Percentiles rank a stretch among this genome's conserved stretches.
Evolutionary conservation across 2,113 vertebrate species (phyloP).

Genomic region (Oxyruncus cristatus): DNA sequence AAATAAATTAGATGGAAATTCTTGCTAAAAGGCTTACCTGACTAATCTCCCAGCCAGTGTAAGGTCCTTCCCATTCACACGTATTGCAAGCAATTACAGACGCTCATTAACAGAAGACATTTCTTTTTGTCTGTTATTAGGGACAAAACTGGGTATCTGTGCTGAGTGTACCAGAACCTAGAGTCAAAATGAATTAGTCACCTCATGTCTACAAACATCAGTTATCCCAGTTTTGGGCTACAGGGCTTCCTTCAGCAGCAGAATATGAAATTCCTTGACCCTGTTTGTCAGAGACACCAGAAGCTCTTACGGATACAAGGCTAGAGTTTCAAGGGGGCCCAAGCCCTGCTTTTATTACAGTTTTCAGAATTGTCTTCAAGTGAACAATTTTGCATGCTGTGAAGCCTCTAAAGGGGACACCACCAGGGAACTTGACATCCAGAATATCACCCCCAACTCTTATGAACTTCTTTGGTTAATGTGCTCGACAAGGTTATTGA

Average conservation of each 20-base stretch:
- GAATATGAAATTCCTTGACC: neutral
- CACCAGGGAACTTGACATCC: neutral
- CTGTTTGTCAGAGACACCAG: neutral
- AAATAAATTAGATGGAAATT: conserved; percentile 16
- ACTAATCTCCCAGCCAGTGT: neutral
- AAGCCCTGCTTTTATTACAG: neutral
- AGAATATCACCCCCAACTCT: neutral
- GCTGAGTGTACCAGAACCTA: neutral
- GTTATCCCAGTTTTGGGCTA: neutral
- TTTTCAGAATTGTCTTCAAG: neutral
- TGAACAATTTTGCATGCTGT: neutral
- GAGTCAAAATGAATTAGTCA: neutral
- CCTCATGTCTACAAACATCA: neutral
- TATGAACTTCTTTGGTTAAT: neutral
- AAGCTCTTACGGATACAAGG: neutral
- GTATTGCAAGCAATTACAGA: neutral
- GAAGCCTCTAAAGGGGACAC: neutral
- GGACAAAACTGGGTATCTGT: neutral
- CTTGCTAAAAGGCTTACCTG: conserved; percentile 33
- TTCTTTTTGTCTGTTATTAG: neutral
- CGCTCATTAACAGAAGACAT: neutral
- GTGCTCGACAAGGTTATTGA: neutral
- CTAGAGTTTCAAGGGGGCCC: neutral
- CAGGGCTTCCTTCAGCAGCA: neutral
- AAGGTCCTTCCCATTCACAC: neutral